Conservation (phyloP, 2,113 vertebrate genomes). For the Microcebus griseorufus region DNA sequence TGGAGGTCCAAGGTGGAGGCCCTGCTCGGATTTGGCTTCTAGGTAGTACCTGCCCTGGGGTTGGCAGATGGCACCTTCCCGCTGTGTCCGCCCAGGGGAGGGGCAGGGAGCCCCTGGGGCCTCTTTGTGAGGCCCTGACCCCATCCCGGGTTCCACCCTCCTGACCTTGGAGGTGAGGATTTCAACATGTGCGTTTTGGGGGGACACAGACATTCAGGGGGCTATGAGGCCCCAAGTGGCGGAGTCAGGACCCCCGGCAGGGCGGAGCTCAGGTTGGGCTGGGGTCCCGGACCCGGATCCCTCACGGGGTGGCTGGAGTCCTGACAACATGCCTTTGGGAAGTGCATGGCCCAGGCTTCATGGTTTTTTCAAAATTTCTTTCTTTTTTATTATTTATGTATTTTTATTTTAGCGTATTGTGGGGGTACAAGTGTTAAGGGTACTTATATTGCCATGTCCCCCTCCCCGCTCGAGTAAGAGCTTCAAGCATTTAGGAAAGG, state of each 20-base stretch:
- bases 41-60: background rate
- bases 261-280: no score
- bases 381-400: no score
- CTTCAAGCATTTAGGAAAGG: background rate
- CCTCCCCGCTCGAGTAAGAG: no score
- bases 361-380: background rate
- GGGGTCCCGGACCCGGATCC: no score
- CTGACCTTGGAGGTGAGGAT: background rate
- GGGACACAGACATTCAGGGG: fast-evolving
- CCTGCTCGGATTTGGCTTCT: background rate
- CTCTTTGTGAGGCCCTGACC: no score
- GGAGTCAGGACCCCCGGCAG: no score
- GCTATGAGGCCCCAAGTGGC: background rate
- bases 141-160: background rate
- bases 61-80: background rate
- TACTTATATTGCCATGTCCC: no score
- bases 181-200: background rate
- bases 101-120: background rate
- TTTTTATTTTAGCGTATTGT: no score
- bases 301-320: background rate
- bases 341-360: background rate
- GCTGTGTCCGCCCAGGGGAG: background rate
- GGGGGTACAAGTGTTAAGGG: no score
- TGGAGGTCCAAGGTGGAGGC: background rate
- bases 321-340: background rate